phyloP scores from a whole-genome alignment of 2,888 invertebrate species.

The Hyles lineata region DNA sequence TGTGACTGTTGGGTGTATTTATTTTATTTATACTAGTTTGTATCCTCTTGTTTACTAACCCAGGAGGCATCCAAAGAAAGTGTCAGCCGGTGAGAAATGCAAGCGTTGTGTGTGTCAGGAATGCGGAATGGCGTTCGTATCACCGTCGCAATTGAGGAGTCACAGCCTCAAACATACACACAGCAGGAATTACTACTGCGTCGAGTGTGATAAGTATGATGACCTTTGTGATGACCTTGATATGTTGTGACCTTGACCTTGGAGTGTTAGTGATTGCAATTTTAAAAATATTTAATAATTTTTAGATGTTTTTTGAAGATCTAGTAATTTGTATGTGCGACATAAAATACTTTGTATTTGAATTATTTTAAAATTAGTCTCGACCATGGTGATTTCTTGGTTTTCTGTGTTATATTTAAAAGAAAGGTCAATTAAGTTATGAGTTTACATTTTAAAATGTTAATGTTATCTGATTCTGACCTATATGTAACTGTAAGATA shows the following conservation, averaged over 20 bases:
- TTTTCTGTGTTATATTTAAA: too few species aligned
- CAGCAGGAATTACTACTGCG: slow-evolving; percentile 65
- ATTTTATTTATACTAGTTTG: too few species aligned
- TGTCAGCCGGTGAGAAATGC: slow-evolving; percentile 43
- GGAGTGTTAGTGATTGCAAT: not conserved
- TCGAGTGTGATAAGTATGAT: slow-evolving; percentile 69
- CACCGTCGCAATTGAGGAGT: slow-evolving; percentile 61
- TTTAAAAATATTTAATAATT: too few species aligned
- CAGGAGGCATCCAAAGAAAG: slow-evolving; percentile 35
- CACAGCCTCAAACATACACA: slow-evolving; percentile 62
- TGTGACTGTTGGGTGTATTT: too few species aligned
- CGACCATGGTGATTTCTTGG: too few species aligned
- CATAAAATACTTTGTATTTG: too few species aligned
- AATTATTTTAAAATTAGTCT: too few species aligned
- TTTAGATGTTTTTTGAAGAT: too few species aligned
- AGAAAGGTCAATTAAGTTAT: too few species aligned
- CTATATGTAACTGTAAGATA: not conserved
- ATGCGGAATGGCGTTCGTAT: slow-evolving; percentile 61
- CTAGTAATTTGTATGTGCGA: too few species aligned
- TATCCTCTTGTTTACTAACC: not conserved
- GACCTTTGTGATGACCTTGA: not conserved
- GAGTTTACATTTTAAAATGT: too few species aligned
- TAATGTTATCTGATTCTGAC: too few species aligned
- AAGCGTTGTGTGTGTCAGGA: slow-evolving; percentile 56
- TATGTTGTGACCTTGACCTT: not conserved